phyloP scores from a whole-genome alignment of 1,140 invertebrate genomes.

The Drosophila murphyi region DNA sequence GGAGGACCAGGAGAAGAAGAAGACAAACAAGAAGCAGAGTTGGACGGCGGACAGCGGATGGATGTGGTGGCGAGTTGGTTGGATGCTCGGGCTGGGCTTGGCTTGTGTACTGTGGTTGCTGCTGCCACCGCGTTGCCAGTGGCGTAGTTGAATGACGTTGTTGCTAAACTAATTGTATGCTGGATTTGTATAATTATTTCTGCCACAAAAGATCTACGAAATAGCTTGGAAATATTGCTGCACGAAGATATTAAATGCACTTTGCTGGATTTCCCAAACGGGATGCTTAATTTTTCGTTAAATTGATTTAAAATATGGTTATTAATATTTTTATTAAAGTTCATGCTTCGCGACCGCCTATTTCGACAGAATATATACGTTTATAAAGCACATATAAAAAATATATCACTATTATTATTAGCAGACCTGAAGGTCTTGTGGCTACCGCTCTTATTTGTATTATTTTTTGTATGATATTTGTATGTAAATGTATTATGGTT shows the following conservation, averaged over 20 bases:
- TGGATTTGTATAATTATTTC: conserved; percentile 20
- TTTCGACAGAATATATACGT: too few relatives aligned
- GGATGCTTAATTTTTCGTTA: too few relatives aligned
- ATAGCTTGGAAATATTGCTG: neutral
- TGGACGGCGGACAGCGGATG: conserved; percentile 18
- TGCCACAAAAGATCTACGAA: conserved; percentile 3
- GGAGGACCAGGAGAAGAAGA: neutral
- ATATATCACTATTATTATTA: too few relatives aligned
- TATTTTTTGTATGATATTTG: too few relatives aligned
- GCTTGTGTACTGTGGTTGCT: conserved; percentile 33
- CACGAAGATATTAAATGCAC: neutral
- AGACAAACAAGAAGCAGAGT: conserved; percentile 1
- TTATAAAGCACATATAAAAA: too few relatives aligned
- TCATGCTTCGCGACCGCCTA: too few relatives aligned
- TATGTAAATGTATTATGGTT: too few relatives aligned
- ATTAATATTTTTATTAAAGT: too few relatives aligned
- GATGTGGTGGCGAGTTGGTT: conserved; percentile 40
- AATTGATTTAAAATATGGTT: too few relatives aligned
- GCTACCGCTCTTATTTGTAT: too few relatives aligned
- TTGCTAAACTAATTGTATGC: conserved; percentile 26
- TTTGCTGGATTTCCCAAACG: neutral
- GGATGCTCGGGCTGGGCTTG: conserved; percentile 28
- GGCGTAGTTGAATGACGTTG: conserved; percentile 26
- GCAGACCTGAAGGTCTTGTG: too few relatives aligned
- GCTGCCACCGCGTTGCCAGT: conserved; percentile 31